phyloP scores from a whole-genome alignment of 2,888 invertebrate species.

The Drosophila greeni region DNA sequence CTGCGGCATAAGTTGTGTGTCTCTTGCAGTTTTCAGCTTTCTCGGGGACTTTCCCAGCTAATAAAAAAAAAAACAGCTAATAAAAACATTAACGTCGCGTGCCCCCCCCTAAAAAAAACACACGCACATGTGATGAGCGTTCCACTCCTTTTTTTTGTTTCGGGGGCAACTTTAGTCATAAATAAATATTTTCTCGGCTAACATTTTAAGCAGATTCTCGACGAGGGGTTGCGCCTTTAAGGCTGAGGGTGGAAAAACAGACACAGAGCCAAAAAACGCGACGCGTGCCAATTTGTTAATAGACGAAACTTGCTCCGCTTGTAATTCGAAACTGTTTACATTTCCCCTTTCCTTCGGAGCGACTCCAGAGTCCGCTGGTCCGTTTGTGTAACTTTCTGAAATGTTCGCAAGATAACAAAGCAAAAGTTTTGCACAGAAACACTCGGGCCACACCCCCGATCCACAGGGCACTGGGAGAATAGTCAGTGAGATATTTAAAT shows the following conservation, averaged over 20 bases:
- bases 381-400: slow-evolving; percentile 60
- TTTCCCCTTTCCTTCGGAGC: slow-evolving; percentile 36
- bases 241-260: slow-evolving; percentile 5
- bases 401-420: slow-evolving; percentile 59
- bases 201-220: slow-evolving; percentile 56
- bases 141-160: background rate
- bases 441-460: background rate
- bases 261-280: slow-evolving; percentile 17
- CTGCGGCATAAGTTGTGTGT: no score
- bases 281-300: slow-evolving; percentile 69
- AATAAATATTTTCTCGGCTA: slow-evolving; percentile 63
- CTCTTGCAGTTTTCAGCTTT: no score
- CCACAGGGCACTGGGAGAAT: slow-evolving; percentile 2
- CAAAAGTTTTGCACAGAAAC: slow-evolving; percentile 18
- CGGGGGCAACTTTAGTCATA: slow-evolving; percentile 59
- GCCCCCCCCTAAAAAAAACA: slow-evolving; percentile 1
- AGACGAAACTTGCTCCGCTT: slow-evolving; percentile 51
- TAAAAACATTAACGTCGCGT: slow-evolving; percentile 60
- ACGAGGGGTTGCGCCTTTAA: slow-evolving; percentile 45
- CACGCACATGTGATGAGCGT: slow-evolving; percentile 27
- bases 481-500: no score
- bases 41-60: no score
- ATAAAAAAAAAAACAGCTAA: no score
- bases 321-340: slow-evolving; percentile 69
- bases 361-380: slow-evolving; percentile 37